These are phyloP conservation scores for Drosophila nebulosa DNA, from an alignment of 1,140 invertebrate genomes.

Conservation along the genomic window DNA sequence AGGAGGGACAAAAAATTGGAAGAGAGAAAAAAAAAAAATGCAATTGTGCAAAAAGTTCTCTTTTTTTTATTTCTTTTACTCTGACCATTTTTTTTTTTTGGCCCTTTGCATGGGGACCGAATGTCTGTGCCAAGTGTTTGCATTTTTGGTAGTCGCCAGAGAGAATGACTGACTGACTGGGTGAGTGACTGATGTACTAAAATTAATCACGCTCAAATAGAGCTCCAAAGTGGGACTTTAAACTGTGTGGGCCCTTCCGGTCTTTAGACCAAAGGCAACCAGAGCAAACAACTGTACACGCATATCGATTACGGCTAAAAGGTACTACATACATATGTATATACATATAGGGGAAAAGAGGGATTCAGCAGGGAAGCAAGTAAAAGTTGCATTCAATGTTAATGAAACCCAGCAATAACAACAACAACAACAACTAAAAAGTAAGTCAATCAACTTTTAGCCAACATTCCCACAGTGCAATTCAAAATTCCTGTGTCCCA, in stretches of 20 bases:
- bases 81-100: slow-evolving; percentile 1
- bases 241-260: slow-evolving; percentile 55
- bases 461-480: slow-evolving; percentile 65
- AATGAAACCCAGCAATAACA: slow-evolving; percentile 45
- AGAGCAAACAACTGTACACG: slow-evolving; percentile 43
- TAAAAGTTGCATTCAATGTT: slow-evolving; percentile 43
- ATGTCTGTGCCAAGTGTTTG: slow-evolving; percentile 54
- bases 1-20: background rate
- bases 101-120: slow-evolving; percentile 10
- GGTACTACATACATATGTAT: background rate
- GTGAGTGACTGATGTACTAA: slow-evolving; percentile 57
- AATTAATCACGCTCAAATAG: slow-evolving; percentile 76
- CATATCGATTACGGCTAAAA: slow-evolving; percentile 63
- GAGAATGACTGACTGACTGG: slow-evolving; percentile 39
- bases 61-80: background rate
- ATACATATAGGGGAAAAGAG: background rate
- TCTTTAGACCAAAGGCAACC: slow-evolving; percentile 20
- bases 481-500: slow-evolving; percentile 53
- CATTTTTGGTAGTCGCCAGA: slow-evolving; percentile 25
- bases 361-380: slow-evolving; percentile 7
- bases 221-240: slow-evolving; percentile 55
- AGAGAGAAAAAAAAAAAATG: slow-evolving; percentile 27
- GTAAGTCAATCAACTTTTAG: slow-evolving; percentile 66
- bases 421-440: slow-evolving; percentile 24
- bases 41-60: slow-evolving; percentile 38